Conservation (phyloP, 2,888 invertebrate species). For the Drosophila niveifrons region DNA sequence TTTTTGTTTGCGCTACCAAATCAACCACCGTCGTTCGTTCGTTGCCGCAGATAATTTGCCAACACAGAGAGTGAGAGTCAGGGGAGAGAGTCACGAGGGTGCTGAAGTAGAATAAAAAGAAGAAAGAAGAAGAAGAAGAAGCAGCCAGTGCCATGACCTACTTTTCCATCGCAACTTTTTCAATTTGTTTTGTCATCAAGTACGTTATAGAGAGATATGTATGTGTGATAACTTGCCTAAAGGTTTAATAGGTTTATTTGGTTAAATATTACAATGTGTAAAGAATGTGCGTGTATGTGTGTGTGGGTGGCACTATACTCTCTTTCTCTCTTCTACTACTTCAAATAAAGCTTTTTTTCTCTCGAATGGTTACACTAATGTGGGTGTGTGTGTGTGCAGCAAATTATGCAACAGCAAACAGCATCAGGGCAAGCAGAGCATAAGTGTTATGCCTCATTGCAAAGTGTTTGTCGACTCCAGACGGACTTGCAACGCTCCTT, state of each 20-base stretch:
- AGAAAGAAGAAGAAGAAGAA: slow-evolving; percentile 20
- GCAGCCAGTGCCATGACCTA: slow-evolving; percentile 70
- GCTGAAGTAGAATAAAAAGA: slow-evolving; percentile 10
- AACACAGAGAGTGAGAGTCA: slow-evolving; percentile 55
- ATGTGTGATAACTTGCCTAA: slow-evolving; percentile 44
- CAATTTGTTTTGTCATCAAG: slow-evolving; percentile 69
- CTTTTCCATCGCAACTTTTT: slow-evolving; percentile 69
- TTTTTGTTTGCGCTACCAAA: slow-evolving; percentile 66
- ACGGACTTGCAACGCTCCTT: slow-evolving; percentile 21
- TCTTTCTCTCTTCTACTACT: slow-evolving; percentile 25
- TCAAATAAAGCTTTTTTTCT: slow-evolving; percentile 69
- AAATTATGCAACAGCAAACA: slow-evolving; percentile 48
- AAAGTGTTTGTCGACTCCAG: slow-evolving; percentile 26
- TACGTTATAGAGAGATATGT: slow-evolving; percentile 17
- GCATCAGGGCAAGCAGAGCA: slow-evolving; percentile 55
- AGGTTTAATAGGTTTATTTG: slow-evolving; percentile 67
- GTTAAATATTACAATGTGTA: slow-evolving; percentile 64
- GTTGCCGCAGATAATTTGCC: slow-evolving; percentile 72
- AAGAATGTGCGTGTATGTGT: slow-evolving; percentile 52
- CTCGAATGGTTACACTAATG: slow-evolving; percentile 49
- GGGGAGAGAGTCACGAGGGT: slow-evolving; percentile 22
- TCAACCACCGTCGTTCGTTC: slow-evolving; percentile 62
- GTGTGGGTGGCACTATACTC: slow-evolving; percentile 47
- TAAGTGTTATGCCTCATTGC: slow-evolving; percentile 34
- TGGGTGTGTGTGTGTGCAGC: background rate